These are phyloP conservation scores for Hippocampus mohnikei DNA, from an alignment of 2,113 vertebrate genomes.

Conservation along the genomic window DNA sequence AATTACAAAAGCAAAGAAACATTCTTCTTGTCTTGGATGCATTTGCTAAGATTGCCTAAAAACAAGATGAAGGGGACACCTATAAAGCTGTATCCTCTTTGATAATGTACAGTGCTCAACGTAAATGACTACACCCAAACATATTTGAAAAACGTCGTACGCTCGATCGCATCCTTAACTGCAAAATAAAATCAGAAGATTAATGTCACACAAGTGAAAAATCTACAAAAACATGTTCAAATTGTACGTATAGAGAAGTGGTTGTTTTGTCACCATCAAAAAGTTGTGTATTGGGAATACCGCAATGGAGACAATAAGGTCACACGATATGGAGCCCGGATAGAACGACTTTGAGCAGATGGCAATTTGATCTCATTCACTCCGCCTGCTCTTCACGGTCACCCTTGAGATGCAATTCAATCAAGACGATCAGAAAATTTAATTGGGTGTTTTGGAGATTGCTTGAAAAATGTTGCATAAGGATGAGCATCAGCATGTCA, in stretches of 20 bases:
- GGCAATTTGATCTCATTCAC: slow-evolving; percentile 8
- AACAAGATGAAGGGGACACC: neutral
- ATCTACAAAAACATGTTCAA: neutral
- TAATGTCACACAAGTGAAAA: neutral
- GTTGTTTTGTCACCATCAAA: neutral
- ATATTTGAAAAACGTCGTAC: neutral
- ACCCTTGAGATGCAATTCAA: slow-evolving; percentile 13
- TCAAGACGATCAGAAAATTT: slow-evolving; percentile 8
- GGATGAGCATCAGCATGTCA: neutral
- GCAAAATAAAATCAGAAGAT: neutral
- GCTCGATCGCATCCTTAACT: too few relatives aligned
- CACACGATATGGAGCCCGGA: neutral
- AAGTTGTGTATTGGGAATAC: neutral
- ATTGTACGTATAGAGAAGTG: neutral
- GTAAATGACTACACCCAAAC: neutral
- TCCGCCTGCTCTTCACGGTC: slow-evolving; percentile 4
- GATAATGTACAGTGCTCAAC: neutral
- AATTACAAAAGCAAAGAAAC: neutral
- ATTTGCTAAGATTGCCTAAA: neutral
- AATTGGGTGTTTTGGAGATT: slow-evolving; percentile 6
- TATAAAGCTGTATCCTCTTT: neutral
- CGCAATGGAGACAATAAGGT: neutral
- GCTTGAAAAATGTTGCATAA: neutral
- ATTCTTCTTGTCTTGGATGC: neutral
- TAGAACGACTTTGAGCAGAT: slow-evolving; percentile 11